phyloP scores from a whole-genome alignment of 2,888 invertebrate species.

The Spisula subtruncata region DNA sequence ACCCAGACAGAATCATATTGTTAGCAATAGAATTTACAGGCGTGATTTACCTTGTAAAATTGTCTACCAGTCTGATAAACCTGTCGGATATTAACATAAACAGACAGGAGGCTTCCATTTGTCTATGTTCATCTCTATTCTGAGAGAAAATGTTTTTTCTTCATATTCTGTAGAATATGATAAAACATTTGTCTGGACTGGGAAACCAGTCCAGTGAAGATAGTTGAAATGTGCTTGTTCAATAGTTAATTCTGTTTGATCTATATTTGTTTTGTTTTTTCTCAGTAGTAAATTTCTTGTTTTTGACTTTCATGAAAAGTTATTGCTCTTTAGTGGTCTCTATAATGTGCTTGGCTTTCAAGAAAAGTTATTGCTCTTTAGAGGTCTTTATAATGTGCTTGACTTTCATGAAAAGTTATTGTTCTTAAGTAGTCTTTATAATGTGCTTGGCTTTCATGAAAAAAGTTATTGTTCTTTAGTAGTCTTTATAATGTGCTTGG shows the following conservation, averaged over 20 bases:
- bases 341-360: no score
- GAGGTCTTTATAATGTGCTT: no score
- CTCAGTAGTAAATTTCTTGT: no score
- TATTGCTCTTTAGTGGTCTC: no score
- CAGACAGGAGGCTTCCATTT: slow-evolving; percentile 38
- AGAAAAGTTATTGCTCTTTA: no score
- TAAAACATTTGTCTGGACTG: neutral
- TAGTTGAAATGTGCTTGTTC: neutral
- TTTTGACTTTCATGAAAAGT: no score
- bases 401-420: no score
- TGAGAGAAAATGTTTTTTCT: neutral
- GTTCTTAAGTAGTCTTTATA: no score
- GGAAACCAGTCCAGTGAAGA: neutral
- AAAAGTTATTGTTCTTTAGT: no score
- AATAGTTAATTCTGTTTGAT: neutral
- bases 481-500: no score
- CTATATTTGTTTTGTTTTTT: no score
- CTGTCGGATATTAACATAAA: neutral
- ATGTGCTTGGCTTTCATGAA: no score
- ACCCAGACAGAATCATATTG: slow-evolving; percentile 8
- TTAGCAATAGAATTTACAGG: slow-evolving; percentile 14
- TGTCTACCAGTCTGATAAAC: slow-evolving; percentile 1
- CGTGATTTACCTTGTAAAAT: slow-evolving; percentile 14
- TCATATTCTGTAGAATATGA: neutral
- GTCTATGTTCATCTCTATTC: slow-evolving; percentile 38